Percentiles rank a stretch among this genome's conserved stretches.
phyloP scores from a whole-genome alignment of 2,113 vertebrate genomes.

The Alces alces region DNA sequence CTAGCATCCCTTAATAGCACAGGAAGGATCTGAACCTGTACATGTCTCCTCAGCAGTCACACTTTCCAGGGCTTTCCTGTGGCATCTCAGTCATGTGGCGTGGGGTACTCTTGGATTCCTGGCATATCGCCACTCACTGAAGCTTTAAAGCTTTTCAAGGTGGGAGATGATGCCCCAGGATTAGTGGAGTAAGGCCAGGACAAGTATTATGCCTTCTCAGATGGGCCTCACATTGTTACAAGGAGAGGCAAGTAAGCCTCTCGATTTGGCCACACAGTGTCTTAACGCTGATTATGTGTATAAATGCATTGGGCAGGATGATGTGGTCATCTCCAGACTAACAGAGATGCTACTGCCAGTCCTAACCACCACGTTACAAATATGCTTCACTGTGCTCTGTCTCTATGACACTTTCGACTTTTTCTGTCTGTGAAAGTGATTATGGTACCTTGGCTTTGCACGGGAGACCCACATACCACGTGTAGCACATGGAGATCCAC shows the following conservation, averaged over 20 bases:
- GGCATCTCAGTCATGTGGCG: neutral
- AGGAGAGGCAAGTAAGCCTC: neutral
- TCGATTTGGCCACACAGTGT: neutral
- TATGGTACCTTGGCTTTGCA: neutral
- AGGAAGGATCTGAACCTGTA: neutral
- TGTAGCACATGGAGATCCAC: neutral
- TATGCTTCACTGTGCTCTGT: neutral
- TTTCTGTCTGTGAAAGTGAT: neutral
- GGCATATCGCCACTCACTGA: neutral
- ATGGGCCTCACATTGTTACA: neutral
- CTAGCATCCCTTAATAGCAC: neutral
- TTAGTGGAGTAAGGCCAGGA: neutral
- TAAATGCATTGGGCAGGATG: neutral
- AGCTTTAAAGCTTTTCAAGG: neutral
- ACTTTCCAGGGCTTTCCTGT: neutral
- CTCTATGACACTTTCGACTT: conserved; percentile 21
- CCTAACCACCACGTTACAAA: neutral
- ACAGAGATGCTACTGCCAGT: neutral
- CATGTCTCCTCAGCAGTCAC: neutral
- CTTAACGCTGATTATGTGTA: neutral
- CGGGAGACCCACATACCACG: neutral
- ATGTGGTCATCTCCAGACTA: neutral
- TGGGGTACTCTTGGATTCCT: neutral
- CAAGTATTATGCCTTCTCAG: neutral
- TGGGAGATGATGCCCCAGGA: neutral